phyloP scores from a whole-genome alignment of 2,888 invertebrate species.

The Horisme vitalbata region DNA sequence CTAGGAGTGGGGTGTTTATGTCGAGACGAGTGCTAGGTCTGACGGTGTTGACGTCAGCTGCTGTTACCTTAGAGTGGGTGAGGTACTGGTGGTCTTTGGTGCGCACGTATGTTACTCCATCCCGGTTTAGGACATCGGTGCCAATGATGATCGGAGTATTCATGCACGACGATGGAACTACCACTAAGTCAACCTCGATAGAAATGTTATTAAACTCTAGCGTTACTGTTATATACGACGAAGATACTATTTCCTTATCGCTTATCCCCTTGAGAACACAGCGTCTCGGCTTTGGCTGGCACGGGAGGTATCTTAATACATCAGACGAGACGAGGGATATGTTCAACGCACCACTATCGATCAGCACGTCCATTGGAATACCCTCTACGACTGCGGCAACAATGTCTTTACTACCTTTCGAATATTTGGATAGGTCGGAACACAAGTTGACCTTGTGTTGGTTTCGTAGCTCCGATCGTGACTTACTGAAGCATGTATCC shows the following conservation, averaged over 20 bases:
- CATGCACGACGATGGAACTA: slow-evolving; percentile 24
- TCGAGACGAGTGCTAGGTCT: too few species aligned
- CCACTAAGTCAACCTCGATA: slow-evolving; percentile 33
- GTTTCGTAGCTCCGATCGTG: background rate
- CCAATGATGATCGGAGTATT: slow-evolving; percentile 30
- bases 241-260: background rate
- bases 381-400: too few species aligned
- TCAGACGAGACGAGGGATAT: too few species aligned
- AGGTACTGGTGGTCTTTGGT: slow-evolving; percentile 2
- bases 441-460: background rate
- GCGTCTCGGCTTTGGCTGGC: too few species aligned
- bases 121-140: slow-evolving; percentile 34
- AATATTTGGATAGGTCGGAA: background rate
- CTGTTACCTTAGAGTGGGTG: too few species aligned
- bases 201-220: slow-evolving; percentile 30
- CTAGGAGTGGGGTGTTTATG: slow-evolving; percentile 7
- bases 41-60: too few species aligned
- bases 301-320: too few species aligned
- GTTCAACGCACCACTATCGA: too few species aligned
- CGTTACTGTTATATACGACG: background rate
- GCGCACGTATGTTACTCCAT: slow-evolving; percentile 10
- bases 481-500: too few species aligned
- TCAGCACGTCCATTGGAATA: too few species aligned
- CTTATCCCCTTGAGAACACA: background rate
- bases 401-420: too few species aligned